Conservation (phyloP, 2,797 vertebrate species). For the Lacerta bilineata region DNA sequence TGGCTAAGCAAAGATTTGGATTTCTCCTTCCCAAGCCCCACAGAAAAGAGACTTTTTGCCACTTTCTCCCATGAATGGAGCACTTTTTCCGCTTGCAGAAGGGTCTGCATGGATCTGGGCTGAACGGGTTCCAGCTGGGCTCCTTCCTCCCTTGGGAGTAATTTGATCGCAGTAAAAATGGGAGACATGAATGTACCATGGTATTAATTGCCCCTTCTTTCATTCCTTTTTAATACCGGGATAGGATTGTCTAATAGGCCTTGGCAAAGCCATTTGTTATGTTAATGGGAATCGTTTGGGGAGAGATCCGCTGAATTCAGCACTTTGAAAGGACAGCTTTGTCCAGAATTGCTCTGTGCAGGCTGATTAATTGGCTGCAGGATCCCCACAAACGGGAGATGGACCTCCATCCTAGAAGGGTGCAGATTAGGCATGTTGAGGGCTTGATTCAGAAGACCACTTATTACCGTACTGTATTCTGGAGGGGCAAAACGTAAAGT, state of each 20-base stretch:
- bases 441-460: neutral
- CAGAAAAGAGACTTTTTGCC: neutral
- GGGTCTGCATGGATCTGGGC: too few species aligned
- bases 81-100: neutral
- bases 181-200: slow-evolving; percentile 27
- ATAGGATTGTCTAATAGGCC: slow-evolving; percentile 67
- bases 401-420: neutral
- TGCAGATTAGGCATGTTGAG: neutral
- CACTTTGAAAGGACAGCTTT: slow-evolving; percentile 59
- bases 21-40: neutral
- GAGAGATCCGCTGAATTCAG: slow-evolving; percentile 72
- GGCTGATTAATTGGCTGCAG: slow-evolving; percentile 72
- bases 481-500: neutral
- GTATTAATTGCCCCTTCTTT: slow-evolving; percentile 55
- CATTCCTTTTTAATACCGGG: slow-evolving; percentile 6
- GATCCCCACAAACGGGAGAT: slow-evolving; percentile 66
- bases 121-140: fast-evolving
- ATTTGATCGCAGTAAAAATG: slow-evolving; percentile 27
- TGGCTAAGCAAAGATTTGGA: neutral
- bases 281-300: slow-evolving; percentile 73
- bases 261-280: slow-evolving; percentile 72
- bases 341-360: slow-evolving; percentile 64
- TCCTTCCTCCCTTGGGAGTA: slow-evolving; percentile 2
- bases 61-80: neutral
- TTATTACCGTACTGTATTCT: fast-evolving